Evolutionary conservation across 2,888 invertebrate species (phyloP), one percentile per base, ranked within the genome.

Genomic region (Nymphalis urticae): DNA sequence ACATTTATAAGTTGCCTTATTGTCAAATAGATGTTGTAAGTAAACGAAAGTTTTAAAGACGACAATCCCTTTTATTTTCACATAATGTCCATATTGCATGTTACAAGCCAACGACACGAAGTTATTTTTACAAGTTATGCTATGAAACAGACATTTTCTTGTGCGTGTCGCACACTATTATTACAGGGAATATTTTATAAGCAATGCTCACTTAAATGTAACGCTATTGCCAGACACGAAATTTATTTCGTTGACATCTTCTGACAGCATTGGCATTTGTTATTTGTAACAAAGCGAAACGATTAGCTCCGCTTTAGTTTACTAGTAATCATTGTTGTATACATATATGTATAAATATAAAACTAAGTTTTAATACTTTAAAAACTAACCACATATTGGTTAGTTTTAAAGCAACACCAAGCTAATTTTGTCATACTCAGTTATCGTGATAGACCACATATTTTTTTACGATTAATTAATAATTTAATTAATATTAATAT

Each of bases 21-120:
- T 56, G 19, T 13, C 17, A 32, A 32, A 32, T 32, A 32, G 32
- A 24, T 58, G 36, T n/a, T 56, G 27, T 9, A 58, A 16, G 17
- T n/a, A 48, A 60, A 62, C 48, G 68, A 68, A 68, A 69, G 54
- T 69, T 68, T 68, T 58, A 13, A 62, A 54, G 60, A 48, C 64
- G 51, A 59, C 61, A 48, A 70, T 65, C 63, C 77, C 80, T 80
- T 80, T 76, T 73, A 74, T 78, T 80, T 80, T 76, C 77, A 81
- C 77, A 76, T 82, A 83, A 85, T 82, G 79, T 74, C 76, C 69
- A 72, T 71, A 80, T 84, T 76, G 84, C 82, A 82, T 83, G 83
- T 73, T 63, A 61, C 64, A 62, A 75, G 75, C 65, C 78, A 76
- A 75, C 74, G 71, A 73, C 75, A 72, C 71, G 64, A 59, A 68